Evolutionary conservation across 1,140 invertebrate genomes (phyloP).

Genomic region (Lordiphosa mommai): DNA sequence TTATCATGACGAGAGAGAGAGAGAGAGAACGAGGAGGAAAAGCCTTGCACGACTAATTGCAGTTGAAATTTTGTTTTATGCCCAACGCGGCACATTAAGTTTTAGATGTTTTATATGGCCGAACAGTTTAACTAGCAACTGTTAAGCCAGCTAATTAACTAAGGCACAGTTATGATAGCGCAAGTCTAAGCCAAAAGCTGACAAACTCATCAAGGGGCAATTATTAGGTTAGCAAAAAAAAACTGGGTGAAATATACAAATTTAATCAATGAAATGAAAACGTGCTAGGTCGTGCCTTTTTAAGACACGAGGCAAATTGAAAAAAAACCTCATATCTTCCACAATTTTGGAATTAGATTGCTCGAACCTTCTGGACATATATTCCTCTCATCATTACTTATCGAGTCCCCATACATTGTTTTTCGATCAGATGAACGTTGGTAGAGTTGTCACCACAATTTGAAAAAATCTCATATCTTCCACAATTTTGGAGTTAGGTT

Average conservation of each 20-base stretch:
- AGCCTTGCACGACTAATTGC: constrained; percentile 60
- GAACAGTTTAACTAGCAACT: constrained; percentile 23
- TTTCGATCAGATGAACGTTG: too few relatives aligned
- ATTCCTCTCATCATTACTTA: too few relatives aligned
- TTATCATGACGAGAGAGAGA: constrained; percentile 30
- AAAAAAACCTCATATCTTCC: too few relatives aligned
- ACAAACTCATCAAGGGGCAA: constrained; percentile 22
- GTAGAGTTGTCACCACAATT: too few relatives aligned
- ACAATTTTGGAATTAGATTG: too few relatives aligned
- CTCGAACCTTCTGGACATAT: too few relatives aligned
- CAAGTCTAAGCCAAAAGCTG: constrained; percentile 12
- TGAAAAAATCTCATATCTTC: too few relatives aligned
- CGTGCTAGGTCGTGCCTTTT: too few relatives aligned
- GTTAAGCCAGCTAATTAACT: constrained; percentile 57
- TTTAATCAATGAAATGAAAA: too few relatives aligned
- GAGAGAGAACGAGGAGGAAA: not conserved
- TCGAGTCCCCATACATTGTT: too few relatives aligned
- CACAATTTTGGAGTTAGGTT: too few relatives aligned
- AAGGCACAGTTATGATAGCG: constrained; percentile 26
- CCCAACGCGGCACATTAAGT: constrained; percentile 58
- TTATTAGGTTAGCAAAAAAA: not conserved
- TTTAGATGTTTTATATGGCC: constrained; percentile 35
- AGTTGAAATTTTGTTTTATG: constrained; percentile 75
- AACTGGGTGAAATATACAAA: not conserved
- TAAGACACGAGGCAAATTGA: too few relatives aligned